phyloP scores from a whole-genome alignment of 2,113 vertebrate species.

The Empidonax traillii region DNA sequence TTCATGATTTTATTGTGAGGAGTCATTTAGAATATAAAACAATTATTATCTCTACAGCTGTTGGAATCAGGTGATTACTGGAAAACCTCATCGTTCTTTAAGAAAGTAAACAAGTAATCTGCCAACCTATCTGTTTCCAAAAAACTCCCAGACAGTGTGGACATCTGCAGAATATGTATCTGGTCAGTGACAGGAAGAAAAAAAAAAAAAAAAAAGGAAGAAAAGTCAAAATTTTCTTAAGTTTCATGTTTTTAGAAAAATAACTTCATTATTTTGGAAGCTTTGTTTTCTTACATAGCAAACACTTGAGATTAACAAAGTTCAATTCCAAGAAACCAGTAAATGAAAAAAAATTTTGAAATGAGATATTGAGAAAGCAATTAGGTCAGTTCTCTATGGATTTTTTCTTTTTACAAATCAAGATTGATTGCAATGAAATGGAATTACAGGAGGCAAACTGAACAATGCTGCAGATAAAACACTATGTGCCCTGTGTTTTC shows the following conservation, averaged over 20 bases:
- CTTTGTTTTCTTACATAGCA: neutral
- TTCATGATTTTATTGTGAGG: neutral
- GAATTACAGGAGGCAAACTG: neutral
- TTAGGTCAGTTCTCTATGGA: slow-evolving; percentile 12
- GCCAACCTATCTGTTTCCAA: neutral
- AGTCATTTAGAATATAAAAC: neutral
- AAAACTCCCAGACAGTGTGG: neutral
- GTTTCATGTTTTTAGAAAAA: neutral
- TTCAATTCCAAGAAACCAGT: neutral
- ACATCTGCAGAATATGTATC: neutral
- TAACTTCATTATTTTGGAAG: neutral
- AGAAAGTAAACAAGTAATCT: neutral
- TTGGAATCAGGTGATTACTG: neutral
- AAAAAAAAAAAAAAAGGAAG: neutral
- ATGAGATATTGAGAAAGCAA: slow-evolving; percentile 21
- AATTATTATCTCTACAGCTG: neutral
- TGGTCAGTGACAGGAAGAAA: neutral
- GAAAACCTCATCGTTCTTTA: neutral
- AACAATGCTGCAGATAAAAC: neutral
- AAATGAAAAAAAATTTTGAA: neutral
- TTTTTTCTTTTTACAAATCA: slow-evolving; percentile 14
- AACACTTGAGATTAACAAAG: neutral
- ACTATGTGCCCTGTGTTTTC: neutral
- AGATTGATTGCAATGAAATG: slow-evolving; percentile 28
- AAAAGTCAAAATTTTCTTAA: neutral